A percentile compares a stretch with the other conserved stretches of the same genome.
Evolutionary conservation across 2,797 vertebrate species (phyloP).

Genomic region (Melanotaenia boesemani): DNA sequence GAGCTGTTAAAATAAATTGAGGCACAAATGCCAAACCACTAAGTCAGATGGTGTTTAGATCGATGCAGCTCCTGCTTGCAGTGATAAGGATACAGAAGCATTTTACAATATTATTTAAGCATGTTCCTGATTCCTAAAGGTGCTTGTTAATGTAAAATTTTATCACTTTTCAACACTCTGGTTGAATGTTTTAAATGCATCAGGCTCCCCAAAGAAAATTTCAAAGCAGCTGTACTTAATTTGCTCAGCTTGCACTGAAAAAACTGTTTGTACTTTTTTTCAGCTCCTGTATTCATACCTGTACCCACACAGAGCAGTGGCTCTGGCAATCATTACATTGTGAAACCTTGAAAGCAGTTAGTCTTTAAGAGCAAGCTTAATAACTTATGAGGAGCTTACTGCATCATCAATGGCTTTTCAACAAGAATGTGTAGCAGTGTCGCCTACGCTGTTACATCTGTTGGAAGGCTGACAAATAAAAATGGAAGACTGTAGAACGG

Average conservation of each 20-base stretch:
- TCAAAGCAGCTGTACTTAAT: constrained; percentile 11
- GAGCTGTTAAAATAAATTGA: background rate
- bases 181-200: background rate
- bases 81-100: constrained; percentile 19
- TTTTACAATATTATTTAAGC: background rate
- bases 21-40: background rate
- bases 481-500: constrained; percentile 2
- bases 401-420: constrained; percentile 34
- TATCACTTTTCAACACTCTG: constrained; percentile 8
- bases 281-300: constrained; percentile 19
- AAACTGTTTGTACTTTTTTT: constrained; percentile 4
- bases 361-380: constrained; percentile 31
- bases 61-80: constrained; percentile 4
- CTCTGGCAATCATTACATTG: constrained; percentile 16
- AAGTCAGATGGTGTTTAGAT: constrained; percentile 13
- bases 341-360: constrained; percentile 26
- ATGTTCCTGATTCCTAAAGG: constrained; percentile 2
- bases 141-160: background rate
- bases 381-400: constrained; percentile 38
- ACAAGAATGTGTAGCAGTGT: constrained; percentile 22
- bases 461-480: constrained; percentile 28
- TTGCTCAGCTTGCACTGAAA: constrained; percentile 24
- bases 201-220: background rate
- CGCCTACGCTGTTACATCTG: constrained; percentile 22
- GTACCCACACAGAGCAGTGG: constrained; percentile 14